Percentiles rank a stretch among this genome's conserved stretches.
Evolutionary conservation across 2,797 vertebrate genomes (phyloP).

Genomic region (Sitta carolinensis): DNA sequence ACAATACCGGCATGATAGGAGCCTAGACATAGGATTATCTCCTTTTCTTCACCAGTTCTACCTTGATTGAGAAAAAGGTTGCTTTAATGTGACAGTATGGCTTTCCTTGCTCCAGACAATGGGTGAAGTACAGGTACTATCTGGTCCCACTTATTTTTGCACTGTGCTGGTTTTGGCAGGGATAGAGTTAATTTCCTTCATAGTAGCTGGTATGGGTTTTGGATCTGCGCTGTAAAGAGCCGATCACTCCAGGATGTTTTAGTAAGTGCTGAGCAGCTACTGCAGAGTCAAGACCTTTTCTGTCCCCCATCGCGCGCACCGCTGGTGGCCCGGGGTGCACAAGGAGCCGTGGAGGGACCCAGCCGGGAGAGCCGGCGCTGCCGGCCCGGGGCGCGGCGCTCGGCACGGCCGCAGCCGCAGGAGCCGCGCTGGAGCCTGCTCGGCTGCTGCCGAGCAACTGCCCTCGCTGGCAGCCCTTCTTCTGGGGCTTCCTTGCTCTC

Average conservation of each 20-base stretch:
- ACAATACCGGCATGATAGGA: not conserved
- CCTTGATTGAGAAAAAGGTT: not conserved
- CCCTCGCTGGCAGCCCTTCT: not conserved
- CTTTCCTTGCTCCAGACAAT: not conserved
- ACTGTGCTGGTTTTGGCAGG: not conserved
- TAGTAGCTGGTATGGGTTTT: not conserved
- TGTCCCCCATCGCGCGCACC: not conserved
- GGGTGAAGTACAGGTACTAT: not conserved
- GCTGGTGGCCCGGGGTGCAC: accelerated
- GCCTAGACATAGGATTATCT: not conserved
- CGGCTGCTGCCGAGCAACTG: not conserved
- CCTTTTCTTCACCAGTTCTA: not conserved
- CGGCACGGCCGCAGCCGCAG: too few species aligned
- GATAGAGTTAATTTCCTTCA: not conserved
- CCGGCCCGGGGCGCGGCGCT: not conserved
- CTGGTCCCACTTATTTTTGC: not conserved
- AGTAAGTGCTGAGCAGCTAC: not conserved
- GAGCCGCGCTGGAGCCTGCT: too few species aligned
- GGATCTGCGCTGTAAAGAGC: not conserved
- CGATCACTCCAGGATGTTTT: not conserved
- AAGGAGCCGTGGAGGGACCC: not conserved
- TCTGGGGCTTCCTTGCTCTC: not conserved
- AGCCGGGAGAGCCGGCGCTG: not conserved
- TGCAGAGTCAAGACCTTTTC: not conserved
- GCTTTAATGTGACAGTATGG: not conserved